Evolutionary conservation across 2,113 vertebrate genomes (phyloP).

Genomic region (Paracyprichromis sp.): DNA sequence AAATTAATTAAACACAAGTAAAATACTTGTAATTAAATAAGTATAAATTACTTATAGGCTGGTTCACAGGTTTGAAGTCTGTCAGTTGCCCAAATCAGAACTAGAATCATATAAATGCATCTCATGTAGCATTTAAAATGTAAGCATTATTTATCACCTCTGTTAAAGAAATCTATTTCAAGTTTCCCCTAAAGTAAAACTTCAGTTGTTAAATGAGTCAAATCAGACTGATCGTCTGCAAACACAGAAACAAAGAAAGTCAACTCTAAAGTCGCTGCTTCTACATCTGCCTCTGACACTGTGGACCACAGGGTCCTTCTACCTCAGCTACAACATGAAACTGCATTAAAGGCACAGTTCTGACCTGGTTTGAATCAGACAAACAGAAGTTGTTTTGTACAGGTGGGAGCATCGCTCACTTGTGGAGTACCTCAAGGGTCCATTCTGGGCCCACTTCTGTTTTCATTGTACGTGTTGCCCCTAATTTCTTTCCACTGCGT

Average conservation of each 20-base stretch:
- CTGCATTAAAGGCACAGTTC: accelerated
- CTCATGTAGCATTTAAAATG: background rate
- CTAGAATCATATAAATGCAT: background rate
- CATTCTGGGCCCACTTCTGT: background rate
- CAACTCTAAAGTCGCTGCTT: accelerated
- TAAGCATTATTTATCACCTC: accelerated
- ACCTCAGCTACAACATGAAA: background rate
- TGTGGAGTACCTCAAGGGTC: background rate
- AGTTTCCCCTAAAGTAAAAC: background rate
- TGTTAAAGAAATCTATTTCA: background rate
- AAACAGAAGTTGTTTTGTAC: background rate
- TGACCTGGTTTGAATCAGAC: background rate
- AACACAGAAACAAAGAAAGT: background rate
- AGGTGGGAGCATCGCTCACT: background rate
- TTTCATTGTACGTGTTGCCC: background rate
- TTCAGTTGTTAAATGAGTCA: background rate
- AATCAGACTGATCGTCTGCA: accelerated
- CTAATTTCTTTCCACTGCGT: background rate
- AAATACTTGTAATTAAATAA: background rate
- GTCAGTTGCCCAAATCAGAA: background rate
- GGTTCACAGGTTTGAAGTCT: background rate
- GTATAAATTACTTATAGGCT: background rate
- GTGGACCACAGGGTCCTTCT: background rate
- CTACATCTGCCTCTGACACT: background rate
- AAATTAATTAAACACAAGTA: background rate